phyloP scores from a whole-genome alignment of 35 echinoderm and acorn worm genomes.

The Eucidaris tribuloides region DNA sequence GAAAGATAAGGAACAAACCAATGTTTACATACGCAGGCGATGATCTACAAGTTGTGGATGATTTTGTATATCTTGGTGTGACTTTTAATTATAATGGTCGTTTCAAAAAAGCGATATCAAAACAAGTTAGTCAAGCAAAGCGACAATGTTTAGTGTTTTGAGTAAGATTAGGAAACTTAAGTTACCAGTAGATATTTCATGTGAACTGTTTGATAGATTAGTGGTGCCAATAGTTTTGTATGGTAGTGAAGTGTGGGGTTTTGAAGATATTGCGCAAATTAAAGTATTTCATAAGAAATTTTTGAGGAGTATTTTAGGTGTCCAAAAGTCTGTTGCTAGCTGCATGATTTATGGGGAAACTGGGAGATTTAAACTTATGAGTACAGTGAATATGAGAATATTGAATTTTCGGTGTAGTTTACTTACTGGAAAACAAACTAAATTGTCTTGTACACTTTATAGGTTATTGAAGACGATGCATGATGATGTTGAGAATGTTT shows the following conservation, averaged over 20 bases:
- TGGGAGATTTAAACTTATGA: background rate
- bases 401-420: slow-evolving; percentile 4
- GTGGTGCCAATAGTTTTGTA: background rate
- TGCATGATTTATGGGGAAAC: background rate
- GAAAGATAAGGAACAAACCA: background rate
- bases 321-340: too few species aligned
- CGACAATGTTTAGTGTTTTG: background rate
- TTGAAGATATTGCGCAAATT: background rate
- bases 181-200: slow-evolving; percentile 16
- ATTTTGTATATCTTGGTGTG: background rate
- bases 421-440: slow-evolving; percentile 14
- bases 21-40: background rate
- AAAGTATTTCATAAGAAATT: background rate
- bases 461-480: background rate
- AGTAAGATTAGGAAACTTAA: background rate
- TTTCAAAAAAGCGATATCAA: background rate
- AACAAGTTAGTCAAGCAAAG: slow-evolving; percentile 21
- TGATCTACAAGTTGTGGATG: background rate
- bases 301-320: background rate
- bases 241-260: slow-evolving; percentile 2
- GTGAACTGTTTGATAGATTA: slow-evolving; percentile 26
- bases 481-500: background rate
- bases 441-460: background rate
- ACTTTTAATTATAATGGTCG: too few species aligned
- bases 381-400: background rate